These are phyloP conservation scores for Anomalospiza imberbis DNA, from an alignment of 2,797 vertebrate genomes.

Conservation along the genomic window DNA sequence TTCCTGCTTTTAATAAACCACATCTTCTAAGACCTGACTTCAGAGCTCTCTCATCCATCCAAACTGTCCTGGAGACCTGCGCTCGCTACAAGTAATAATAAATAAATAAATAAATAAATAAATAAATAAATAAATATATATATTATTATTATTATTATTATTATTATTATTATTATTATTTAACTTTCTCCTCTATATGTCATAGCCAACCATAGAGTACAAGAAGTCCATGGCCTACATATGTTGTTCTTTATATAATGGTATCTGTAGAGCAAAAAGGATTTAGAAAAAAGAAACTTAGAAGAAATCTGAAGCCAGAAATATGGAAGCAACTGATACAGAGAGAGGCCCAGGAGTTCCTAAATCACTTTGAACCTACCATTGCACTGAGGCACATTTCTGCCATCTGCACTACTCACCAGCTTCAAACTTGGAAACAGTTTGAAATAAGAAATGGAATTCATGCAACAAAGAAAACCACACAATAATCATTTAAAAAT, in stretches of 20 bases:
- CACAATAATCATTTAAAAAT: neutral
- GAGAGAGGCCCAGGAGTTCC: neutral
- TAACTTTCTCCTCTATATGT: neutral
- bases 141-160: too few relatives aligned
- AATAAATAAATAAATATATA: too few relatives aligned
- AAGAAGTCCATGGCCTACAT: neutral
- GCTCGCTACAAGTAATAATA: too few relatives aligned
- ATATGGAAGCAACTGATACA: neutral
- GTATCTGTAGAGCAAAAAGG: neutral
- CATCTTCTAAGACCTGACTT: too few relatives aligned
- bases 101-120: too few relatives aligned
- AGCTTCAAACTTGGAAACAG: neutral
- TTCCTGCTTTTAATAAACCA: too few relatives aligned
- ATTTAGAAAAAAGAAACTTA: neutral
- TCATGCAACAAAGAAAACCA: neutral
- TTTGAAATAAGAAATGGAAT: neutral
- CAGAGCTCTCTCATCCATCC: too few relatives aligned
- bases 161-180: too few relatives aligned
- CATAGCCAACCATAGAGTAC: neutral
- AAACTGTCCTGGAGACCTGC: too few relatives aligned
- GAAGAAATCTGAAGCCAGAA: neutral
- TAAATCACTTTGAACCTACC: neutral
- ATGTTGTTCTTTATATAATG: neutral
- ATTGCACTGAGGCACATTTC: neutral
- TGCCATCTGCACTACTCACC: neutral